phyloP scores from a whole-genome alignment of 2,888 invertebrate genomes.

The Platycnemis pennipes region DNA sequence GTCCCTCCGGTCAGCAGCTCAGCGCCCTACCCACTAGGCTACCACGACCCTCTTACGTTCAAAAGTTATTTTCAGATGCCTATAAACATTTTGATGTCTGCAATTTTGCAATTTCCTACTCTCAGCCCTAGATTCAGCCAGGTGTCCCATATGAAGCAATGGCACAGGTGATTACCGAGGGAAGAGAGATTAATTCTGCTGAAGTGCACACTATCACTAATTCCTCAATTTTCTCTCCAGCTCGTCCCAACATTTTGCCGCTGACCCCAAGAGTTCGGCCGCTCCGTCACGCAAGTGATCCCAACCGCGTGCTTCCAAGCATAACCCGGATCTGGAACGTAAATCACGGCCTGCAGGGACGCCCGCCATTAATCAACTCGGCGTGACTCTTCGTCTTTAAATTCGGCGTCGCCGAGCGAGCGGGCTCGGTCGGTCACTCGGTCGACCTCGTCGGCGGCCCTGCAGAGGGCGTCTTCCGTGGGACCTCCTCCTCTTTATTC shows the following conservation, averaged over 20 bases:
- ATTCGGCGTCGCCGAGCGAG: background rate
- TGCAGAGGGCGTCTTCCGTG: too few species aligned
- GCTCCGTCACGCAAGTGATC: background rate
- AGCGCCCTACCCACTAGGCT: too few species aligned
- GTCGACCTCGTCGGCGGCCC: background rate
- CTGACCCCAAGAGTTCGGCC: background rate
- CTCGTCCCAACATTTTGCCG: background rate
- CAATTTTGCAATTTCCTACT: too few species aligned
- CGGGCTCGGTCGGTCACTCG: background rate
- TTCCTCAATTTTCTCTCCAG: background rate
- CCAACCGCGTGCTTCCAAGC: background rate
- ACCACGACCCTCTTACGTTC: too few species aligned
- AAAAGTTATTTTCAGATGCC: too few species aligned
- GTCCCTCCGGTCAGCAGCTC: too few species aligned
- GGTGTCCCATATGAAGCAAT: too few species aligned
- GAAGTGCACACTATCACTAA: too few species aligned
- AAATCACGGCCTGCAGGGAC: background rate
- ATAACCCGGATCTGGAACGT: background rate
- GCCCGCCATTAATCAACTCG: slow-evolving; percentile 7
- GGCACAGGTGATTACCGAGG: too few species aligned
- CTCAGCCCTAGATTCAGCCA: too few species aligned
- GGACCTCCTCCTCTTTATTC: background rate
- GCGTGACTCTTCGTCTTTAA: background rate
- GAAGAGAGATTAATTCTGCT: too few species aligned
- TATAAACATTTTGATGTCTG: too few species aligned